Evolutionary conservation across 2,888 invertebrate species (phyloP).

Genomic region (Metalampra italica): DNA sequence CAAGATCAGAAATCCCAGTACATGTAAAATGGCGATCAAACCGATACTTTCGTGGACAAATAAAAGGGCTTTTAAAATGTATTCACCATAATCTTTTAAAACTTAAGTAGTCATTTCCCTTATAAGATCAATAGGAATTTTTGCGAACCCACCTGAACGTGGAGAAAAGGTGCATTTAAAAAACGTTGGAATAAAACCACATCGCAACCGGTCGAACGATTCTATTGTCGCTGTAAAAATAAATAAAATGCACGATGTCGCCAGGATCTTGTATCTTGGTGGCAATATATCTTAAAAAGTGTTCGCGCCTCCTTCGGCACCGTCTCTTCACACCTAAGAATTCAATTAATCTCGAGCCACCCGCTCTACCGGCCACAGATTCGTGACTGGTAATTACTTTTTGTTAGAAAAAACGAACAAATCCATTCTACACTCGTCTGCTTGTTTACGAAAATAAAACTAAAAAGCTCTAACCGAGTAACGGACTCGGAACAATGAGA

Average conservation of each 20-base stretch:
- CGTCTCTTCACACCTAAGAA: conserved; percentile 70
- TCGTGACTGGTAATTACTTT: conserved; percentile 73
- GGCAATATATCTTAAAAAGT: conserved; percentile 32
- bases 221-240: neutral
- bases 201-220: neutral
- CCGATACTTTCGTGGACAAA: no score
- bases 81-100: neutral
- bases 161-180: no score
- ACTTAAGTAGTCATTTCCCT: neutral
- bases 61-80: neutral
- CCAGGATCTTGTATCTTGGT: neutral
- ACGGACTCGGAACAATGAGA: conserved; percentile 52
- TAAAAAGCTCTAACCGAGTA: conserved; percentile 34
- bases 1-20: no score
- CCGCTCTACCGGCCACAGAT: conserved; percentile 49
- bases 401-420: conserved; percentile 40
- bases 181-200: no score
- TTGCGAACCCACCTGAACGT: no score
- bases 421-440: conserved; percentile 32
- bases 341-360: conserved; percentile 70
- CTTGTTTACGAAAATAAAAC: conserved; percentile 46
- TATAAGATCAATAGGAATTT: no score
- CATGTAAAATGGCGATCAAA: no score
- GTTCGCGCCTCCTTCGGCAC: conserved; percentile 33
- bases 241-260: neutral